Evolutionary conservation across 2,113 vertebrate genomes (phyloP), one percentile per base, ranked within the genome.

Genomic region (Trichomycterus rosablanca): DNA sequence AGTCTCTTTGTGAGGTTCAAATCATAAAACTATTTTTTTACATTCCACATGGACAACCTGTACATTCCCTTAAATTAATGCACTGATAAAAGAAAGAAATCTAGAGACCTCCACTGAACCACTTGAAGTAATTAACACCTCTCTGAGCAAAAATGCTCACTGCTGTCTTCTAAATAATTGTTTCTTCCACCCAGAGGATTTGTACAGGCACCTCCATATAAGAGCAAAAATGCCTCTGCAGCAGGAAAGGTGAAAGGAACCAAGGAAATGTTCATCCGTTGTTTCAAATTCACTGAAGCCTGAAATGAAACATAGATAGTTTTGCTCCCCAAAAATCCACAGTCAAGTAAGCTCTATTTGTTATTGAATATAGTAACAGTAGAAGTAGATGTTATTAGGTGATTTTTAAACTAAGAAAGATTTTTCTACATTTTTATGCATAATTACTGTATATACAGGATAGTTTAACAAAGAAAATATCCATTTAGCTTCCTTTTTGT

Each of bases 31-130:
- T n/a, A 61, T 45, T n/a, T 54, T 64, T 52, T 22, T 54, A 28
- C 40, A 70, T 80, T 76, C 77, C 75, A 71, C 76, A 79, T 79
- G 77, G 79, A 75, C 80, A 70, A 84, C 83, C 83, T 84, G 80
- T 76, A 59, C 72, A 77, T 81, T 77, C 77, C 78, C 85, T 81
- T 81, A 86, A 85, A 86, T 86, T 86, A 87, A 88, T 81, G 77
- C 82, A 78, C 70, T 71, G 73, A 78, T 79, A 76, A 85, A 81
- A 74, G 60, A 82, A 78, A 68, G 78, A 76, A 74, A 71, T 55
- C 76, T 60, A 77, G 74, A 53, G 67, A 53, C 74, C 70, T 79
- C 74, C 68, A 45, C 49, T 67, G 70, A 79, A 83, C 72, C 55
- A 76, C 70, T 81, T 28, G 32, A 85, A 80, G 79, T 85, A 85